Conservation (phyloP, 2,888 invertebrate genomes). For the Neoscelio sp. region DNA sequence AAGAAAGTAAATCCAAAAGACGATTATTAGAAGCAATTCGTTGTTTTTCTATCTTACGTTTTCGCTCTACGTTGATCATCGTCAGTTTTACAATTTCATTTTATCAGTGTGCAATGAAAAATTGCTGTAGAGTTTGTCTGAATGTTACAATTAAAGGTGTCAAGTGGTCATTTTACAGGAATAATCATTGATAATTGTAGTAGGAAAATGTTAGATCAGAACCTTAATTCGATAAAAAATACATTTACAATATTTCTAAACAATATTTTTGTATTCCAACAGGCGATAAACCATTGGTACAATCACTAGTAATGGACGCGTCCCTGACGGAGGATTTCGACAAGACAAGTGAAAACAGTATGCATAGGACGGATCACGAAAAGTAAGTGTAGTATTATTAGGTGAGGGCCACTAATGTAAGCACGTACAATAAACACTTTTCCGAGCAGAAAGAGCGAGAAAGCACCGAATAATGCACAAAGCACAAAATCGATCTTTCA, state of each 20-base stretch:
- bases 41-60: too few relatives aligned
- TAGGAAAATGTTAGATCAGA: too few relatives aligned
- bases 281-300: slow-evolving; percentile 96
- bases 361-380: slow-evolving; percentile 81
- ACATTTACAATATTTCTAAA: neutral
- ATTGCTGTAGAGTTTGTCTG: too few relatives aligned
- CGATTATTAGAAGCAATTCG: too few relatives aligned
- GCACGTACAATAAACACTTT: slow-evolving; percentile 72
- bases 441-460: slow-evolving; percentile 65
- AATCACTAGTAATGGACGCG: slow-evolving; percentile 95
- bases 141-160: too few relatives aligned
- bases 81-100: too few relatives aligned
- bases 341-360: slow-evolving; percentile 85
- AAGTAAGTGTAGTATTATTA: slow-evolving; percentile 86
- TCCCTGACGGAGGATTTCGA: slow-evolving; percentile 94
- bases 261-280: slow-evolving; percentile 66
- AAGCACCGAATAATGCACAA: slow-evolving; percentile 70
- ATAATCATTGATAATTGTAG: too few relatives aligned
- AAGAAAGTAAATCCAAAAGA: too few relatives aligned
- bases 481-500: slow-evolving; percentile 70
- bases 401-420: slow-evolving; percentile 72
- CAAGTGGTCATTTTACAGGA: too few relatives aligned
- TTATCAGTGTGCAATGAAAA: too few relatives aligned
- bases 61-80: too few relatives aligned
- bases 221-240: too few relatives aligned